phyloP scores from a whole-genome alignment of 2,113 vertebrate species.

The Balaenoptera acutorostrata region DNA sequence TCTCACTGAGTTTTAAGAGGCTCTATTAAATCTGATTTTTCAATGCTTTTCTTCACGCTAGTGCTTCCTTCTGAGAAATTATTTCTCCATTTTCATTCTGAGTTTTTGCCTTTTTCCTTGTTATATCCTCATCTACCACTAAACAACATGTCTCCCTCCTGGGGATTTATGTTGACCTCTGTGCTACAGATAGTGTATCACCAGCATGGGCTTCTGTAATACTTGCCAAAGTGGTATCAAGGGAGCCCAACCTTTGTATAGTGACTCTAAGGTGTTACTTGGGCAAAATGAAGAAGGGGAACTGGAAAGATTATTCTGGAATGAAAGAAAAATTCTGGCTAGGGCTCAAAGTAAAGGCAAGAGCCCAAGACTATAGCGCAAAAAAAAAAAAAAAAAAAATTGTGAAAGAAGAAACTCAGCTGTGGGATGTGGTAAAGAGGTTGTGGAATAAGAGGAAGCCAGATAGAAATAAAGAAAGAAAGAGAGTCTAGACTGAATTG shows the following conservation, averaged over 20 bases:
- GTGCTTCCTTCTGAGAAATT: not conserved
- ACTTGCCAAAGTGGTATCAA: not conserved
- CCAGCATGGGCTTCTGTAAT: not conserved
- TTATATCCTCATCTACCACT: not conserved
- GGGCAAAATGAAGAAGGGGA: not conserved
- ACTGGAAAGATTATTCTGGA: not conserved
- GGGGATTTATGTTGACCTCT: not conserved
- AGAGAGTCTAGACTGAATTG: not conserved
- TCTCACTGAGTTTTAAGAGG: not conserved
- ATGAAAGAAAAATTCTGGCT: not conserved
- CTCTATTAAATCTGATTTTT: not conserved
- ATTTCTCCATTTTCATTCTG: not conserved
- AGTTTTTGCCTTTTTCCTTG: not conserved
- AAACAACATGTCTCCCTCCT: not conserved
- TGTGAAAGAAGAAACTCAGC: not conserved
- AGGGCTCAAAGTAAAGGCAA: not conserved
- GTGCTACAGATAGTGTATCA: not conserved
- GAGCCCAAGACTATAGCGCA: not conserved
- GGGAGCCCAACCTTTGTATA: not conserved
- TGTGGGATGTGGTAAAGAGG: not conserved
- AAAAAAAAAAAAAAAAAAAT: not conserved
- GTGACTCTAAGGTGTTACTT: not conserved
- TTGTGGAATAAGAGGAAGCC: not conserved
- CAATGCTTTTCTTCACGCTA: not conserved
- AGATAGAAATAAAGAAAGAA: not conserved